Percentiles rank a stretch among this genome's conserved stretches.
These are phyloP conservation scores for Pipistrellus pygmaeus DNA, from an alignment of 2,797 vertebrate genomes.

Conservation along the genomic window DNA sequence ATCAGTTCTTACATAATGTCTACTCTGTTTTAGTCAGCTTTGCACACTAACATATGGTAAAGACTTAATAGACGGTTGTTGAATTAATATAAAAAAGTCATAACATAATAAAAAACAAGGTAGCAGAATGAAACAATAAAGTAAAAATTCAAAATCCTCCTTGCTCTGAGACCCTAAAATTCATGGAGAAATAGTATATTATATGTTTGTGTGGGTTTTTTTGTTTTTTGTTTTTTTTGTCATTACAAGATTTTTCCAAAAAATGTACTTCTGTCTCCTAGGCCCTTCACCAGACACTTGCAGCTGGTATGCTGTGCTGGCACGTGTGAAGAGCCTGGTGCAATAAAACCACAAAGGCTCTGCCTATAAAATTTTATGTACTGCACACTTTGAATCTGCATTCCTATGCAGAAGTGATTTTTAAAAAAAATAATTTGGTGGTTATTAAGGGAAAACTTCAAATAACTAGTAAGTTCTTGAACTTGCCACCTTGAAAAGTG, in stretches of 20 bases:
- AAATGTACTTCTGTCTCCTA: not conserved
- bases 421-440: not conserved
- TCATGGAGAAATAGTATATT: not conserved
- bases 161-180: not conserved
- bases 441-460: conserved; percentile 6
- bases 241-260: not conserved
- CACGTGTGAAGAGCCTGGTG: not conserved
- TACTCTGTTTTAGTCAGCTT: not conserved
- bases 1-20: not conserved
- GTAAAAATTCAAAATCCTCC: conserved; percentile 1
- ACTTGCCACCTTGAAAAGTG: conserved; percentile 14
- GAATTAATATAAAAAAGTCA: not conserved
- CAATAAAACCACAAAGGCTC: conserved; percentile 53
- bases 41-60: not conserved
- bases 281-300: not conserved
- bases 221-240: conserved; percentile 16
- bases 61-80: not conserved
- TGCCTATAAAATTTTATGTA: conserved; percentile 61
- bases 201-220: too few species aligned
- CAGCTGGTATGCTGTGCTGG: not conserved
- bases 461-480: conserved; percentile 16
- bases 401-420: conserved; percentile 59
- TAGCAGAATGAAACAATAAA: not conserved
- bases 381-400: conserved; percentile 62
- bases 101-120: not conserved